Conservation (phyloP, 2,797 vertebrate species). For the Clamator glandarius region DNA sequence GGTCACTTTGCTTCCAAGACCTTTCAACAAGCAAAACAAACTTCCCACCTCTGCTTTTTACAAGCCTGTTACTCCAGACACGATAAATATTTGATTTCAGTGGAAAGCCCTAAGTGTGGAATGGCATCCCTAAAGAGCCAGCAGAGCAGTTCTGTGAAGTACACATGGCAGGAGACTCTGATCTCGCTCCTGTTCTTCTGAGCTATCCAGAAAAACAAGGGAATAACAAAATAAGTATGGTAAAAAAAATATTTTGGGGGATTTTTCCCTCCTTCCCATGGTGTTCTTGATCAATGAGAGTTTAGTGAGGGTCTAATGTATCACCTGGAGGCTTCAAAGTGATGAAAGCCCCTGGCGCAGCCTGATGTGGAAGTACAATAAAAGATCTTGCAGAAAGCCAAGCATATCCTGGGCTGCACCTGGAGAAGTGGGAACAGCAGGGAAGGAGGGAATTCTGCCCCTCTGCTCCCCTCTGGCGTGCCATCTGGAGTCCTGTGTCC, state of each 20-base stretch:
- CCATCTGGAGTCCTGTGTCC: too few relatives aligned
- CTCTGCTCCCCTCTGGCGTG: too few relatives aligned
- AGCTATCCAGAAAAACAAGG: neutral
- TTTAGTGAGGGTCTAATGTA: neutral
- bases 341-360: neutral
- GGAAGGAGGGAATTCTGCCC: too few relatives aligned
- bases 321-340: neutral
- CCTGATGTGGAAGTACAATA: neutral
- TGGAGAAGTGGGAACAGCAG: too few relatives aligned
- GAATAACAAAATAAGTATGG: neutral
- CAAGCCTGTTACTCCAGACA: neutral
- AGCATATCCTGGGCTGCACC: too few relatives aligned
- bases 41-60: neutral
- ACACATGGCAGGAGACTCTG: neutral
- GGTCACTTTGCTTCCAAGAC: neutral
- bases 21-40: neutral
- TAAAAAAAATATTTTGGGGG: too few relatives aligned
- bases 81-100: neutral
- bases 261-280: too few relatives aligned
- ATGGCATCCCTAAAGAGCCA: neutral
- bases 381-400: neutral
- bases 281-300: neutral
- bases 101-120: neutral
- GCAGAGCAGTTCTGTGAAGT: too few relatives aligned
- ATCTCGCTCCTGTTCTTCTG: neutral